Percentiles rank a stretch among this genome's conserved stretches.
Evolutionary conservation across 2,888 invertebrate genomes (phyloP).

Genomic region (Drosophila tripunctata): DNA sequence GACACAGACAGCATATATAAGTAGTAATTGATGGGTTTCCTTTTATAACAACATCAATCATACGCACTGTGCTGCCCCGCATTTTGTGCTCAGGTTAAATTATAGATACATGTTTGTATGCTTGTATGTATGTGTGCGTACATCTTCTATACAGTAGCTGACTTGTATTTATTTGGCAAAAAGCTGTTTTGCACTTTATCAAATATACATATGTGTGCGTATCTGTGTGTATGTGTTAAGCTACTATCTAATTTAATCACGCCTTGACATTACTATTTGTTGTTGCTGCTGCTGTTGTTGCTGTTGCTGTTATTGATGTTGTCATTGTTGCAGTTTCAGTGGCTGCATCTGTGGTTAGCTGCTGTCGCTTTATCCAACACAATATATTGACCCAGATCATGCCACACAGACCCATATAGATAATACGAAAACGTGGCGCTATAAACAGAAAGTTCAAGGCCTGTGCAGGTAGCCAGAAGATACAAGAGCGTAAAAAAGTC

Average conservation of each 20-base stretch:
- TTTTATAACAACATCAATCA: slow-evolving; percentile 77
- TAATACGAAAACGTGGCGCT: slow-evolving; percentile 89
- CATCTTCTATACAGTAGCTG: slow-evolving; percentile 25
- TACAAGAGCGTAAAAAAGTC: slow-evolving; percentile 90
- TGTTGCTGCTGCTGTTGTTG: slow-evolving; percentile 3
- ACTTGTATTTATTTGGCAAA: slow-evolving; percentile 62
- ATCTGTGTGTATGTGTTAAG: slow-evolving; percentile 32
- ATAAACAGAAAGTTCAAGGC: slow-evolving; percentile 90
- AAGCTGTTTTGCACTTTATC: slow-evolving; percentile 49
- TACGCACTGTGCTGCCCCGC: slow-evolving; percentile 64
- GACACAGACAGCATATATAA: slow-evolving; percentile 51
- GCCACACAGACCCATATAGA: slow-evolving; percentile 91
- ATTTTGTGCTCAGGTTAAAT: slow-evolving; percentile 61
- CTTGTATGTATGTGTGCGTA: not conserved
- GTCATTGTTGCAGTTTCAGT: slow-evolving; percentile 9
- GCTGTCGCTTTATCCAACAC: slow-evolving; percentile 90
- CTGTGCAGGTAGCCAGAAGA: slow-evolving; percentile 94
- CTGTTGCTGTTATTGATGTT: not conserved
- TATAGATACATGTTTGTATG: slow-evolving; percentile 34
- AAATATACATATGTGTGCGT: slow-evolving; percentile 31
- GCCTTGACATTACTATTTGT: slow-evolving; percentile 24
- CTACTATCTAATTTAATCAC: slow-evolving; percentile 48
- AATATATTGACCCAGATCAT: slow-evolving; percentile 94
- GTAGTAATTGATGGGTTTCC: slow-evolving; percentile 77
- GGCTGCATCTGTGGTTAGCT: slow-evolving; percentile 28